Evolutionary conservation across 2,113 vertebrate species (phyloP), one percentile per base, ranked within the genome.

Genomic region (Haliaeetus leucogaster): DNA sequence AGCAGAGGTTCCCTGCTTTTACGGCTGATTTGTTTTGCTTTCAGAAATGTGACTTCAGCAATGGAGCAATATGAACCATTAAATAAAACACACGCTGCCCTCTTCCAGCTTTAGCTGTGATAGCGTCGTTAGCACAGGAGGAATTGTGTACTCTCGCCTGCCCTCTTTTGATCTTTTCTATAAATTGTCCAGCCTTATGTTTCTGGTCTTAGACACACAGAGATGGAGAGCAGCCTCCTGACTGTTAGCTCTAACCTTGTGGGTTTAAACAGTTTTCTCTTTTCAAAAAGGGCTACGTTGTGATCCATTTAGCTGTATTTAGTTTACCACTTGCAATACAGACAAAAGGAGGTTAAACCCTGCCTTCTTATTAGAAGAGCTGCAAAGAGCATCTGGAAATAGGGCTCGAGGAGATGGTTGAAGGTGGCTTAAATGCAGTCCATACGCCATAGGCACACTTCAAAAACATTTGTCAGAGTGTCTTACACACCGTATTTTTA

Each of bases 21-120:
- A 52, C 10, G 0, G 2, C 48, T 36, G 65, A 40, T 86, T 53
- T 52, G 47, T 80, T 93, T 82, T 90, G 81, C 73, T 91, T 61
- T 72, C 61, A 70, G 77, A 65, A 86, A 48, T 7, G 58, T 48
- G 78, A 87, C 89, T 53, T 93, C 58, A 66, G 70, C 62, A 27
- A 7, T 3, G 83, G 34, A 95, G 61, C 66, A 55, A 59, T 42
- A 56, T 1, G 85, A 89, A 70, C 53, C 73, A 73, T 55, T 58
- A 87, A 73, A 61, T 63, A 55, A 86, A 94, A 72, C 81, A 29
- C 58, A 42, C 50, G 93, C 96, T 93, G 95, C 96, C 95, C 91
- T 95, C 94, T 94, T 70, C 53, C 94, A 86, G 95, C 77, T 72
- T 29, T 25, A 62, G 61, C 66, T 61, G 92, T 62, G 91, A 79